A percentile compares a stretch with the other conserved stretches of the same genome.
phyloP scores from a whole-genome alignment of 2,113 vertebrate genomes.

The Trogon melanurus region DNA sequence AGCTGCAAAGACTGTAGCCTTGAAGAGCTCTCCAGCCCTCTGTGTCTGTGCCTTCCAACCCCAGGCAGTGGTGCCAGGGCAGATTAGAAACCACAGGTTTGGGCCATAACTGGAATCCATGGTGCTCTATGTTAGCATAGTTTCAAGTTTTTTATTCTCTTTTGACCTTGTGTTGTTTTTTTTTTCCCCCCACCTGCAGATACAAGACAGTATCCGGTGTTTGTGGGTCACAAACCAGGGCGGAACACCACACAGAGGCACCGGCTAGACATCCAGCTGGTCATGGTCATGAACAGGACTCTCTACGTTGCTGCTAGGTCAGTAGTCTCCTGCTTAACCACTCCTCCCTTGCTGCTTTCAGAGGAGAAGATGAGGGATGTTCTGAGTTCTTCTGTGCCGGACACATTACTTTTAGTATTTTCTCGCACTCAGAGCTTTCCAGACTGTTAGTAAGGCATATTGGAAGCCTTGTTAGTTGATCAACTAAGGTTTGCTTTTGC shows the following conservation, averaged over 20 bases:
- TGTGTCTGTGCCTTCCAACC: not conserved
- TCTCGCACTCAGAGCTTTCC: not conserved
- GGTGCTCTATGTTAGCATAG: not conserved
- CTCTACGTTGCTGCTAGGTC: slow-evolving; percentile 94
- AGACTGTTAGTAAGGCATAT: not conserved
- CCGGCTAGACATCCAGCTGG: slow-evolving; percentile 96
- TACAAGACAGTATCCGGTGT: slow-evolving; percentile 97
- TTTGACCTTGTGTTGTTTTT: not conserved
- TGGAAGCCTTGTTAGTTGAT: not conserved
- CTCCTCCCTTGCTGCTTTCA: not conserved
- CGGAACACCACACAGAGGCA: slow-evolving; percentile 96
- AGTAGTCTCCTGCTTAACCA: slow-evolving; percentile 2
- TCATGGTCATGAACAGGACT: slow-evolving; percentile 93
- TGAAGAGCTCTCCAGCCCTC: not conserved
- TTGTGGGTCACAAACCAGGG: slow-evolving; percentile 98
- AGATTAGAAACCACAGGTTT: not conserved
- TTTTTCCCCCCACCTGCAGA: slow-evolving; percentile 77
- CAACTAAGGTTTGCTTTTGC: not conserved
- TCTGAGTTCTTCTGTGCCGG: not conserved
- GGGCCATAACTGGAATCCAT: not conserved
- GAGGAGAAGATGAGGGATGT: not conserved
- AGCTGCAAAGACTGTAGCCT: slow-evolving; percentile 2
- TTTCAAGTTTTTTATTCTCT: not conserved
- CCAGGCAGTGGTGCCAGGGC: not conserved
- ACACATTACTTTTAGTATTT: not conserved